A percentile compares a stretch with the other conserved stretches of the same genome.
Conservation (phyloP, 2,797 vertebrate species). For the Arctocebus calabarensis region DNA sequence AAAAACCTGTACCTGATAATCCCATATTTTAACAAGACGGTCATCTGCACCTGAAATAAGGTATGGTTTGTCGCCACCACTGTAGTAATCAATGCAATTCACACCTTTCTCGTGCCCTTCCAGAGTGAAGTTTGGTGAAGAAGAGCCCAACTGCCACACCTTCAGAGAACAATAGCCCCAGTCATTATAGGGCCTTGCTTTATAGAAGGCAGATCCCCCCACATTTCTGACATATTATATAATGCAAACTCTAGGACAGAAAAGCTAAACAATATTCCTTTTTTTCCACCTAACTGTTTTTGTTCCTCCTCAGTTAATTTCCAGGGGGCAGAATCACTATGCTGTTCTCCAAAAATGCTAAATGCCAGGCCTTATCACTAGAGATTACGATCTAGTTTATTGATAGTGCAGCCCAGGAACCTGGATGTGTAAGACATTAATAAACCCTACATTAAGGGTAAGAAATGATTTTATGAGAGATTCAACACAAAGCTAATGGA, state of each 20-base stretch:
- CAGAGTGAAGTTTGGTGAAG: slow-evolving; percentile 98
- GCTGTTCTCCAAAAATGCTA: slow-evolving; percentile 15
- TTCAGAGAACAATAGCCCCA: slow-evolving; percentile 80
- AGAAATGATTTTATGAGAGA: slow-evolving; percentile 17
- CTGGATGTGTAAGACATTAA: background rate
- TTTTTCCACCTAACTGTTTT: background rate
- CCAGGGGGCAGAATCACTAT: background rate
- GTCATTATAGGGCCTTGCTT: background rate
- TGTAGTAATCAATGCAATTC: slow-evolving; percentile 99
- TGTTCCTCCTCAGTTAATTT: slow-evolving; percentile 51
- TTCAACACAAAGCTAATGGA: slow-evolving; percentile 41
- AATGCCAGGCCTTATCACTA: background rate
- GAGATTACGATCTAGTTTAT: slow-evolving; percentile 11
- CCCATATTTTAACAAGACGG: slow-evolving; percentile 99
- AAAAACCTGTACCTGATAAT: slow-evolving; percentile 93
- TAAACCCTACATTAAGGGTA: background rate
- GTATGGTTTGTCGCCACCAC: slow-evolving; percentile 98
- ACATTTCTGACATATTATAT: background rate
- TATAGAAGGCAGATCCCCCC: background rate
- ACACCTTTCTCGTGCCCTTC: slow-evolving; percentile 99
- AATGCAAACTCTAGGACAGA: background rate
- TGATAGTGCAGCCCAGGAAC: background rate
- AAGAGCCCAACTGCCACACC: slow-evolving; percentile 99
- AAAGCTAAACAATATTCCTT: background rate
- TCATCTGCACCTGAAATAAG: slow-evolving; percentile 99